Evolutionary conservation across 2,888 invertebrate species (phyloP).

Genomic region (Andrena flavipes): DNA sequence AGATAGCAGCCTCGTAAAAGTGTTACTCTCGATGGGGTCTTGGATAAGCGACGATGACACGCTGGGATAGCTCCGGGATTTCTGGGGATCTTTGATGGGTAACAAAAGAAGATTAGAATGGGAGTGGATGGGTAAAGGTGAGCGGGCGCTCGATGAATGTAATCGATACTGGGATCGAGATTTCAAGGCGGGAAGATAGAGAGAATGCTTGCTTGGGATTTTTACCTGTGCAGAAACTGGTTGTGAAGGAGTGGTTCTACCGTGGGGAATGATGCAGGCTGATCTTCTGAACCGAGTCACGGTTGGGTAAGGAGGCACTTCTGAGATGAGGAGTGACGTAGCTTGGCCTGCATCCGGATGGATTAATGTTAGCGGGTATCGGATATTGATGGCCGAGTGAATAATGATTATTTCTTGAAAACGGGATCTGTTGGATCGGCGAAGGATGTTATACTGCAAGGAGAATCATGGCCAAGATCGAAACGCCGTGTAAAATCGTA

Average conservation of each 20-base stretch:
- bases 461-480: slow-evolving; percentile 2
- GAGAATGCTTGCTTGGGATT: background rate
- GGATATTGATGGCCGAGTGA: too few relatives aligned
- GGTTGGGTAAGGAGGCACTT: too few relatives aligned
- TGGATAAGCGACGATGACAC: slow-evolving; percentile 14
- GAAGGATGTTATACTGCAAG: background rate
- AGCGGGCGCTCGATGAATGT: background rate
- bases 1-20: slow-evolving; percentile 31
- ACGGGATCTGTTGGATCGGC: background rate
- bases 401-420: too few relatives aligned
- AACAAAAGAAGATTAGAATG: slow-evolving; percentile 5
- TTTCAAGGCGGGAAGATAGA: background rate
- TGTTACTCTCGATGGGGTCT: slow-evolving; percentile 6
- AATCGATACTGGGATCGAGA: background rate
- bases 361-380: too few relatives aligned
- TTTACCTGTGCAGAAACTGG: background rate
- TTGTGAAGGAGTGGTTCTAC: background rate
- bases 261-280: background rate
- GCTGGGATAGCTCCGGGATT: slow-evolving; percentile 1
- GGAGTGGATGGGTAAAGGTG: background rate
- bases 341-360: too few relatives aligned
- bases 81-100: slow-evolving; percentile 5
- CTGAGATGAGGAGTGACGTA: too few relatives aligned
- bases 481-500: slow-evolving; percentile 63
- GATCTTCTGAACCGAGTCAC: background rate